Evolutionary conservation across 2,113 vertebrate species (phyloP).

Genomic region (Aix galericulata): DNA sequence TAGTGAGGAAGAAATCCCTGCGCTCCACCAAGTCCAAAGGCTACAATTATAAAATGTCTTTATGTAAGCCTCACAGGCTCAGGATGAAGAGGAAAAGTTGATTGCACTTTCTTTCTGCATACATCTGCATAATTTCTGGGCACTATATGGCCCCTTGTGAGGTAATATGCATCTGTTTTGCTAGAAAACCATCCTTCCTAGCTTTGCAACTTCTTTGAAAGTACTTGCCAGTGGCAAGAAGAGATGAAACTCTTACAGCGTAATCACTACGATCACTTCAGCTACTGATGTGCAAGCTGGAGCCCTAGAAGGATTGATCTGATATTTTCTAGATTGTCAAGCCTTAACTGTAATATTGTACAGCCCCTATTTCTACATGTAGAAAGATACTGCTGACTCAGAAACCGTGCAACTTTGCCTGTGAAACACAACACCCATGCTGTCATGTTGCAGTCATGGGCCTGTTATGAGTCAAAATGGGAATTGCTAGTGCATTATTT

Average conservation of each 20-base stretch:
- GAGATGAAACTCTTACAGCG: background rate
- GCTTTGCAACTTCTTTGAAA: background rate
- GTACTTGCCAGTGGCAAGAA: background rate
- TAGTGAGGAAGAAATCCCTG: background rate
- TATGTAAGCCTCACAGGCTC: background rate
- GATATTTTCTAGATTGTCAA: background rate
- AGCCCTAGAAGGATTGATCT: background rate
- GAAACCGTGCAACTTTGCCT: background rate
- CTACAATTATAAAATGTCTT: background rate
- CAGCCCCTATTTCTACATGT: background rate
- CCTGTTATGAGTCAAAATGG: background rate
- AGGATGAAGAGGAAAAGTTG: background rate
- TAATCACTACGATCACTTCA: background rate
- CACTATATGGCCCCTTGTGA: background rate
- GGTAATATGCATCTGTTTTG: background rate
- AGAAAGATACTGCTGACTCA: background rate
- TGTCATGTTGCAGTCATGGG: background rate
- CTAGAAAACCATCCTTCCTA: background rate
- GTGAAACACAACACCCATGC: background rate
- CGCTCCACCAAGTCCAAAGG: background rate
- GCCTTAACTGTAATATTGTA: background rate
- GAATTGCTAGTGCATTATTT: background rate
- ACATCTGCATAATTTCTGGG: conserved; percentile 6
- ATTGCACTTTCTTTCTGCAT: background rate
- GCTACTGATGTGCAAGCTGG: background rate